Evolutionary conservation across 2,888 invertebrate genomes (phyloP), one percentile per base, ranked within the genome.

Genomic region (Germaria angustata): DNA sequence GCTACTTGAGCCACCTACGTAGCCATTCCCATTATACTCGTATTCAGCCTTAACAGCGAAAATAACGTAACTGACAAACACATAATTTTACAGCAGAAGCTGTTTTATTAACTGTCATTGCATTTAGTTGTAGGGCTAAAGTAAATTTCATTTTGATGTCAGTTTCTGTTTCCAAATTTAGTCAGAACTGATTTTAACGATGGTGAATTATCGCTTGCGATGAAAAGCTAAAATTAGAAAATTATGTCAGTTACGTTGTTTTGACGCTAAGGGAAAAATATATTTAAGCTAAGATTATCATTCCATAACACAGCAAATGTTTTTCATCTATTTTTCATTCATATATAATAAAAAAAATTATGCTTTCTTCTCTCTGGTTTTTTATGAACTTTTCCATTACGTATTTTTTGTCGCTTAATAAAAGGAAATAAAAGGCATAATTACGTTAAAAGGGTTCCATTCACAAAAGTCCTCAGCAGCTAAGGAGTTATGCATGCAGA

Each of bases 391-490:
- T 57, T 59, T 59, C 53, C 22, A 63, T 53, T 11, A 34, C 41
- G 32, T 61, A 41, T 22, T 55, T 49, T 36, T 57, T 78, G 63
- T 69, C 65, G 66, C 69, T 63, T 65, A 72, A 72, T 79, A 65
- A 78, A 78, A 73, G 65, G 57, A 72, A 66, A 73, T 78, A 72
- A 81, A 76, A 78, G 36, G 73, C 57, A 69, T 69, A 69, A 78
- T 73, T 73, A 73, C 65, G 36, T 69, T 57, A 73, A 81, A 73
- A 55, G 78, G 63, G 41, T 78, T 63, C 39, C 22, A 53, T 63
- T 44, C 61, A 69, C 61, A 46, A 61, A 68, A 61, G 61, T 41
- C 55, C n/a, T 9, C 63, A 63, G 71, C 57, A 59, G 20, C 63
- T 51, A 28, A 49, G 55, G 17, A 59, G 39, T 51, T 73, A n/a